Percentiles rank a stretch among this genome's conserved stretches.
Conservation (phyloP, 2,888 invertebrate species). For the Limnephilus auricula region DNA sequence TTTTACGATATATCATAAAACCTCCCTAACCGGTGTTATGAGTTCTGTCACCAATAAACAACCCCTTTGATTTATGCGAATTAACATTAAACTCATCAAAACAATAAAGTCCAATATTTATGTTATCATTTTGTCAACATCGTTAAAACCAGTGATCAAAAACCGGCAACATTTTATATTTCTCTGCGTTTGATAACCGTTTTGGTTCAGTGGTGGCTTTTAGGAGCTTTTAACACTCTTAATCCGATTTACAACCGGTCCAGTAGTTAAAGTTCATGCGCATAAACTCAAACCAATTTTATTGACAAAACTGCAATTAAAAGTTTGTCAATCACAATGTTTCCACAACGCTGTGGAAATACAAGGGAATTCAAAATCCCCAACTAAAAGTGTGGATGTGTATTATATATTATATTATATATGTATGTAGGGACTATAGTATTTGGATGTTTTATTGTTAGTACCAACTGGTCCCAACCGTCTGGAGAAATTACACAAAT, state of each 20-base stretch:
- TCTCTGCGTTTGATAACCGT: not conserved
- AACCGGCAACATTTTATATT: constrained; percentile 18
- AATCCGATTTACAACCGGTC: constrained; percentile 1
- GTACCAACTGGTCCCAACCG: no score
- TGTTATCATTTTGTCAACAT: not conserved
- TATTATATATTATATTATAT: no score
- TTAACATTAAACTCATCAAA: not conserved
- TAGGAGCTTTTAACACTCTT: constrained; percentile 9
- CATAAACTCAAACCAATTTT: not conserved
- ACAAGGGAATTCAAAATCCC: not conserved
- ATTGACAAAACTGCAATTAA: not conserved
- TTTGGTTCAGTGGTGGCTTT: not conserved
- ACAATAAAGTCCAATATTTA: not conserved
- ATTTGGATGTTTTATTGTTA: no score
- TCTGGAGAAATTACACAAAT: no score
- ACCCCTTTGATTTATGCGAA: not conserved
- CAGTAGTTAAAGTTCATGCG: not conserved
- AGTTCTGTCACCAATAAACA: not conserved
- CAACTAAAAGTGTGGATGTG: no score
- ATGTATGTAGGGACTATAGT: no score
- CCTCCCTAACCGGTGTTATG: not conserved
- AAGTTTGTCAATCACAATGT: not conserved
- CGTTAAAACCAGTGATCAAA: constrained; percentile 14
- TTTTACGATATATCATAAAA: not conserved
- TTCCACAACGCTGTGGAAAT: not conserved